These are phyloP conservation scores for Pygoscelis adeliae DNA, from an alignment of 2,113 vertebrate genomes.

Conservation along the genomic window DNA sequence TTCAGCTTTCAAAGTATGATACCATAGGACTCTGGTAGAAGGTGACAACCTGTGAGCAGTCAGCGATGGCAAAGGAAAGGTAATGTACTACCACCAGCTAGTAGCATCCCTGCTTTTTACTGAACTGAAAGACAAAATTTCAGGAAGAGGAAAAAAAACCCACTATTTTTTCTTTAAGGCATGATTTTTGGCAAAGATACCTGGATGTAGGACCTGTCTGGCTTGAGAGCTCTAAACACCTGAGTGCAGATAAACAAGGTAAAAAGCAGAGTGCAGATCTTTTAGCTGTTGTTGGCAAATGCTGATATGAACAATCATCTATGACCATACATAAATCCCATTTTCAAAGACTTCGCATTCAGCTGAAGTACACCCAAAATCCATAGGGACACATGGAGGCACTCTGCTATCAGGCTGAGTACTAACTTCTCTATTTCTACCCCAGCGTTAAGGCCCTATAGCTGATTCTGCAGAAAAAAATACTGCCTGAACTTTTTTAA, in stretches of 20 bases:
- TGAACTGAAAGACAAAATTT: background rate
- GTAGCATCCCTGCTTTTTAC: background rate
- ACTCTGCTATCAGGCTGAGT: background rate
- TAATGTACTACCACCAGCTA: background rate
- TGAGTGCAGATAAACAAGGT: background rate
- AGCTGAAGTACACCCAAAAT: background rate
- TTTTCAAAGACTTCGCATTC: background rate
- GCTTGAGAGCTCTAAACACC: background rate
- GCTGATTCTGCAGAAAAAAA: background rate
- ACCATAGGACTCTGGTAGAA: background rate
- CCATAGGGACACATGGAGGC: rapidly evolving
- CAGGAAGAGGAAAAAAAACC: background rate
- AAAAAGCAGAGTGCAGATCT: background rate
- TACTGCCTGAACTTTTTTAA: background rate
- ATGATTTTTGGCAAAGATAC: background rate
- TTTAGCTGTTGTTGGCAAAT: background rate
- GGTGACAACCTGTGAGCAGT: background rate
- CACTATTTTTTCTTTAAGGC: background rate
- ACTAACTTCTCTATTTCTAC: background rate
- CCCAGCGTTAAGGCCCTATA: background rate
- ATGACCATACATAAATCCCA: background rate
- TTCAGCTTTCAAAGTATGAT: background rate
- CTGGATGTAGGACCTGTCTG: background rate
- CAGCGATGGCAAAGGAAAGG: background rate
- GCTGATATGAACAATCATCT: background rate